These are phyloP conservation scores for Microctenopoma steveboyesi DNA, from an alignment of 2,797 vertebrate species.

Conservation along the genomic window DNA sequence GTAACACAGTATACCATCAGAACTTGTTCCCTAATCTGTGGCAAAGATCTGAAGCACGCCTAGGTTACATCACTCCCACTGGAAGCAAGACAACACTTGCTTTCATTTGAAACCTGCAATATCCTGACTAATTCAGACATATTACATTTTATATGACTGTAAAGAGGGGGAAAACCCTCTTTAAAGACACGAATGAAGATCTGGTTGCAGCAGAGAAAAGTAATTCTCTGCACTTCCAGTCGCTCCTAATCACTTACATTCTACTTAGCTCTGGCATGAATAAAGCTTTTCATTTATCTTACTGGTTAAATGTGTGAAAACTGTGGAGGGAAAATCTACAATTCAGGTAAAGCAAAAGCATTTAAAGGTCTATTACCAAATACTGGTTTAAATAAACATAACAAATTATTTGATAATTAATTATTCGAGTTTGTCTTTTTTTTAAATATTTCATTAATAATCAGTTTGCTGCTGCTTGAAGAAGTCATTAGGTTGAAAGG, in stretches of 20 bases:
- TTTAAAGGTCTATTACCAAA: slow-evolving; percentile 11
- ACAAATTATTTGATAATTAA: not conserved
- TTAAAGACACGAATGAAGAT: slow-evolving; percentile 65
- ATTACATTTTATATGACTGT: slow-evolving; percentile 76
- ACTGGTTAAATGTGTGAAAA: slow-evolving; percentile 34
- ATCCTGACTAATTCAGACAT: slow-evolving; percentile 73
- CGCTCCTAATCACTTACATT: slow-evolving; percentile 47
- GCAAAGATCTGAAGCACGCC: slow-evolving; percentile 69
- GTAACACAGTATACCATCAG: slow-evolving; percentile 42
- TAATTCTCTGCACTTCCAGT: slow-evolving; percentile 37
- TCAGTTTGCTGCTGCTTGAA: slow-evolving; percentile 8
- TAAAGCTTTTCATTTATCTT: slow-evolving; percentile 49
- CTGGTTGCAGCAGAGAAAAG: slow-evolving; percentile 57
- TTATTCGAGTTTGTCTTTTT: slow-evolving; percentile 18
- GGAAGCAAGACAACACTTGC: slow-evolving; percentile 69
- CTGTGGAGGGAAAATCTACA: slow-evolving; percentile 28
- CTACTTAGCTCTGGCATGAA: slow-evolving; percentile 39
- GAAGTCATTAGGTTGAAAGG: not conserved
- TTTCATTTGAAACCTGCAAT: slow-evolving; percentile 74
- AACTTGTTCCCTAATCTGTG: slow-evolving; percentile 66
- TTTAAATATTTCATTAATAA: slow-evolving; percentile 9
- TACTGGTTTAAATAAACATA: slow-evolving; percentile 26
- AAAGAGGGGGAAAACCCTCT: slow-evolving; percentile 62
- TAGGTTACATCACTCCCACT: slow-evolving; percentile 67
- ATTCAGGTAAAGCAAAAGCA: slow-evolving; percentile 23